Percentiles rank a stretch among this genome's conserved stretches.
Evolutionary conservation across 2,888 invertebrate genomes (phyloP).

Genomic region (Agonopterix heracliana): DNA sequence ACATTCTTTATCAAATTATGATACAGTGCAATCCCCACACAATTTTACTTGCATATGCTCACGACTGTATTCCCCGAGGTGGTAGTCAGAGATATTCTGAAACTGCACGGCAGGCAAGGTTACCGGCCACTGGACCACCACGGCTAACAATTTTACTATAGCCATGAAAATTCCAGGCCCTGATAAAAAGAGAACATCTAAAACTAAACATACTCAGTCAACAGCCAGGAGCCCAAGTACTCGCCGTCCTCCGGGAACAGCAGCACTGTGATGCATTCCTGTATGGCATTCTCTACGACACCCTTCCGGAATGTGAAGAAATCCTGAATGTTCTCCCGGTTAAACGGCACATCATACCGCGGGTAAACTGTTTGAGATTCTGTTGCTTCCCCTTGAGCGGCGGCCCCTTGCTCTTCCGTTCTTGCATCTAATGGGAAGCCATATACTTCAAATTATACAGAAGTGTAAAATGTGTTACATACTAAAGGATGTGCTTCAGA

Average conservation of each 20-base stretch:
- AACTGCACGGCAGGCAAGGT: no score
- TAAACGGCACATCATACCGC: constrained; percentile 63
- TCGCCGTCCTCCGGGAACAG: constrained; percentile 83
- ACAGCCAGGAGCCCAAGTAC: constrained; percentile 84
- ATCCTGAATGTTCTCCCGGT: constrained; percentile 77
- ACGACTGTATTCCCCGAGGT: no score
- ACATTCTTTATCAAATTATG: no score
- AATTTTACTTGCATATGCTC: no score
- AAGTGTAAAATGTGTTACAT: background rate
- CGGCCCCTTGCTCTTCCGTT: constrained; percentile 37
- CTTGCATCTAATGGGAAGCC: constrained; percentile 42
- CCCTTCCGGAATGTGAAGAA: constrained; percentile 85
- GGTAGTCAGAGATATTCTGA: no score
- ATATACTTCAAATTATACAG: background rate
- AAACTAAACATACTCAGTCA: constrained; percentile 82
- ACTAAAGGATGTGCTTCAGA: no score
- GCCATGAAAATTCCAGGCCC: no score
- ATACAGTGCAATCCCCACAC: no score
- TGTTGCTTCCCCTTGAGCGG: constrained; percentile 26
- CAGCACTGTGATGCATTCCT: constrained; percentile 80
- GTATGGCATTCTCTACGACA: constrained; percentile 83
- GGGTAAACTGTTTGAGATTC: constrained; percentile 55
- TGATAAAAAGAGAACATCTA: no score
- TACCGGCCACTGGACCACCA: no score
- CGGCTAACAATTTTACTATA: no score